phyloP scores from a whole-genome alignment of 2,888 invertebrate species.

The Cremastinae sp. region DNA sequence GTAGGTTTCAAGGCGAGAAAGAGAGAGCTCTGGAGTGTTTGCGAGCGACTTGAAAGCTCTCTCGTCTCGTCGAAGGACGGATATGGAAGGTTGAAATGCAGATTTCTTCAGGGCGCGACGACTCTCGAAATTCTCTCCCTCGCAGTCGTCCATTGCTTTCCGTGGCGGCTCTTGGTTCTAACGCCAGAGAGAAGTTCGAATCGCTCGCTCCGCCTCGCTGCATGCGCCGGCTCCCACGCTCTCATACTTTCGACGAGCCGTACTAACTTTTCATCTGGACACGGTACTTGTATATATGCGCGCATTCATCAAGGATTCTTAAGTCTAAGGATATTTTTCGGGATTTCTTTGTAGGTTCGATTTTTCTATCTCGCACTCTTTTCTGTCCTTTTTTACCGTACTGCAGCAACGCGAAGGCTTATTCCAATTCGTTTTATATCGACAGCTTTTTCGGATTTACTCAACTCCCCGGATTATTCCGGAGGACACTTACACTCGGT shows the following conservation, averaged over 20 bases:
- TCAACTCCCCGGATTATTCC: constrained; percentile 46
- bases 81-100: constrained; percentile 80
- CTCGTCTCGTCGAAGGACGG: constrained; percentile 71
- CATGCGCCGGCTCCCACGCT: constrained; percentile 69
- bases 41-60: constrained; percentile 79
- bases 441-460: constrained; percentile 59
- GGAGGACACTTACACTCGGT: constrained; percentile 50
- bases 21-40: constrained; percentile 73
- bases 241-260: constrained; percentile 80
- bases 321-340: constrained; percentile 48
- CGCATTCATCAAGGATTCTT: constrained; percentile 21
- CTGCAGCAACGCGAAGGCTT: constrained; percentile 37
- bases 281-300: constrained; percentile 3
- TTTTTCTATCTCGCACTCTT: constrained; percentile 58
- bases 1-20: constrained; percentile 45
- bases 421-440: constrained; percentile 32
- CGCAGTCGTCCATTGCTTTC: constrained; percentile 61
- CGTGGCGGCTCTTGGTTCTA: constrained; percentile 63
- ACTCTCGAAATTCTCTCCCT: constrained; percentile 70
- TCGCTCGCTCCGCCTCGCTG: constrained; percentile 68
- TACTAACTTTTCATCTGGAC: constrained; percentile 45
- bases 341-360: constrained; percentile 32
- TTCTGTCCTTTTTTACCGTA: constrained; percentile 79
- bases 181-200: constrained; percentile 47
- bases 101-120: constrained; percentile 76